Evolutionary conservation across 2,113 vertebrate genomes (phyloP), one percentile per base, ranked within the genome.

Genomic region (Pomatorhinus ruficollis): DNA sequence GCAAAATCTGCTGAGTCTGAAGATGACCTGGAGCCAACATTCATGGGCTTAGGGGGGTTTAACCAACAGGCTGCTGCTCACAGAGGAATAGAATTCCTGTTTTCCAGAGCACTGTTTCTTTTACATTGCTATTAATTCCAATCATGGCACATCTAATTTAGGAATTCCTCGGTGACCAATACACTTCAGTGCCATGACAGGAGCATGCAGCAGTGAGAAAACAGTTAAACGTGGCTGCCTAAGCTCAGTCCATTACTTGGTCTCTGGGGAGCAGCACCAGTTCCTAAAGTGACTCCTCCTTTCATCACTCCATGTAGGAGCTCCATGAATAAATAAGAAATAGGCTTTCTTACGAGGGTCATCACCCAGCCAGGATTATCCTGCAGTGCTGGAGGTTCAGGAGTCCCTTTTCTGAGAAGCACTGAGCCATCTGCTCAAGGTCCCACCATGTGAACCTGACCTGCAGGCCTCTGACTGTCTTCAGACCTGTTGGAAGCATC

Each of bases 141-240:
- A 47, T 92, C 69, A 76, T 35, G 80, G 57, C 56, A 49, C 53
- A 84, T 68, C 86, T 93, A 87, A 95, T 92, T 92, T 61, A 56
- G 81, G 65, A 81, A 94, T 82, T 94, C 93, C 86, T 90, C 0
- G 0, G 70, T 84, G 93, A 72, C 47, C 86, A 83, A 24, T 42
- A 42, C 37, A 44, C 82, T 71, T 90, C 30, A 44, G 52, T 75
- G 70, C 72, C 64, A 10, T 22, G 88, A 64, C 49, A 78, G 65
- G 79, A 77, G 22, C 6, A 1, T 15, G 49, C 15, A 63, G 71
- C 56, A 71, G 47, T 8, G 19, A 87, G 90, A 88, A 92, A 79
- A 54, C 28, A 93, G 85, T 39, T 59, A 22, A 66, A 37, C 0
- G 0, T 27, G 20, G 24, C 76, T 87, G 76, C 80, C 86, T 95